Evolutionary conservation across 2,797 vertebrate genomes (phyloP), one percentile per base, ranked within the genome.

Genomic region (Typhlichthys subterraneus): DNA sequence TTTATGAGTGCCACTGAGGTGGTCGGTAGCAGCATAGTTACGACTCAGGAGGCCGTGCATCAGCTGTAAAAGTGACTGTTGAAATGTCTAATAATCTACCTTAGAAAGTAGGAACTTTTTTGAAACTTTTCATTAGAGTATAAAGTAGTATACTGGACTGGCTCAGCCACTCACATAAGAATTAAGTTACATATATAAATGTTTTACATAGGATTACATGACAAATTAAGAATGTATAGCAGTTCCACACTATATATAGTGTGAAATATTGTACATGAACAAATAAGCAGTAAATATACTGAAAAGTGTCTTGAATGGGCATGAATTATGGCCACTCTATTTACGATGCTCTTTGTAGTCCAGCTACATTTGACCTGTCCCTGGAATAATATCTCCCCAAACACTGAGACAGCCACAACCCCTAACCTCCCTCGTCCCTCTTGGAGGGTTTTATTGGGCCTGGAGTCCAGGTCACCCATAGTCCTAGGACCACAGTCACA

Each of bases 341-440:
- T 87, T 83, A 80, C 82, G 66, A 72, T 49, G 1, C 45, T 61
- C 85, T 84, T 86, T 89, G 81, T 84, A 77, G 83, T 83, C 45
- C 1, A 65, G 50, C 72, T 73, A 72, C 69, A 76, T 83, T 73
- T 79, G 86, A 85, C 86, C 84, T 74, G 76, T 83, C 73, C 63
- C 42, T 75, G 83, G 86, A 84, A 86, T 80, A 85, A 90, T 82
- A 86, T 85, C 83, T 83, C 56, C 77, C 69, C 58, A 73, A 79
- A 83, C 80, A 82, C 61, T 65, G 49, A 73, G 74, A 83, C 68
- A 59, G 76, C 77, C 86, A 67, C 78, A 77, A 76, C 77, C 57
- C 71, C 70, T 67, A 87, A 82, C 70, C 19, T 23, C 19, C 63
- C 63, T 45, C 59, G 55, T 51, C 70, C 82, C 85, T 86, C 74